Base-by-base conservation (phyloP, 2,113 vertebrate species). In the Polyodon spathula region DNA sequence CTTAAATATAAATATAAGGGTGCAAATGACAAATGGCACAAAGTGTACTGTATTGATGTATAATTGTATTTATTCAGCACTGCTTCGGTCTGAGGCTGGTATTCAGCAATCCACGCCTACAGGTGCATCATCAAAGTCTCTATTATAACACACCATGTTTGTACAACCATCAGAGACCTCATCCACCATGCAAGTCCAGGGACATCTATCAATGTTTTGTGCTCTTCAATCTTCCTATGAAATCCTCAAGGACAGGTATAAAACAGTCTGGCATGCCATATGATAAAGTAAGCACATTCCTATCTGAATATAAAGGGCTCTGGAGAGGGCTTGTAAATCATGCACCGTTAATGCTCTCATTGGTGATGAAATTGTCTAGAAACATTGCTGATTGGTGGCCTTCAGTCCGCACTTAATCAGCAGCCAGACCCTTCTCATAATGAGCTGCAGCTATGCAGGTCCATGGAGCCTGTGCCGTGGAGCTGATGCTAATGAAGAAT, bases 241-340 rank as follows among this genome's bases (percentile, higher is more conserved):
- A 76, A 66, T 70, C 73, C 70, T 75, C 74, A 69, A 82, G 83
- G 84, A 82, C 77, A 68, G 63, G 73, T 58, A 68, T 51, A 44
- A 81, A 80, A 79, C 75, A 68, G 60, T 68, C 48, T 63, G 4
- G 16, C 62, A 37, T 57, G 67, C 63, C 61, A 2, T 50, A n/a
- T 50, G 17, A 43, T 37, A 6, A 43, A 42, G 56, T 58, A 27
- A 42, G 16, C 8, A 37, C 56, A 68, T 62, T 43, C 62, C 72
- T 70, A 67, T 65, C 66, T 64, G 68, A 53, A 16, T 41, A 67
- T 56, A 61, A 40, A 38, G 52, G 11, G 0, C 1, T 0, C 56
- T 54, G 55, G 69, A 63, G 68, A 12, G 66, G 73, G 75, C 71
- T 59, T 69, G 78, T 86, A 81, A 88, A 87, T 89, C 84, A 86